A percentile compares a stretch with the other conserved stretches of the same genome.
Evolutionary conservation across 64 coral and sea anemone genomes (phyloP).

Genomic region (Hydrozoanthus tunicans): DNA sequence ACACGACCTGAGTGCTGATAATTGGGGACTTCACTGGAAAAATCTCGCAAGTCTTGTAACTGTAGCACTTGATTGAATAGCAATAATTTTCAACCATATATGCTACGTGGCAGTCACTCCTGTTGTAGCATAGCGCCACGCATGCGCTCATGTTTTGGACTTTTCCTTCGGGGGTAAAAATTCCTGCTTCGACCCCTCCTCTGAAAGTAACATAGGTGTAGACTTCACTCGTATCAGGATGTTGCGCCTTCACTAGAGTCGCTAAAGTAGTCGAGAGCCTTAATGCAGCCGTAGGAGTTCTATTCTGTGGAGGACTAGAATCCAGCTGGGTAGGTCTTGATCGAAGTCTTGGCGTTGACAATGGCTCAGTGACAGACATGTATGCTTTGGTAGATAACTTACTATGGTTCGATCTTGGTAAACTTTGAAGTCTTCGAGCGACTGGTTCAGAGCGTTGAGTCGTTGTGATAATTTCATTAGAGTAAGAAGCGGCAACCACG

Average conservation of each 20-base stretch:
- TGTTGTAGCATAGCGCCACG: constrained; percentile 62
- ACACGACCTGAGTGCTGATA: constrained; percentile 76
- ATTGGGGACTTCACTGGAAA: constrained; percentile 65
- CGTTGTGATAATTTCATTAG: neutral
- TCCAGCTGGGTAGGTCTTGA: constrained; percentile 35
- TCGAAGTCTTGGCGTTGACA: constrained; percentile 2
- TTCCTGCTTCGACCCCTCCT: constrained; percentile 68
- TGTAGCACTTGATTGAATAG: constrained; percentile 92
- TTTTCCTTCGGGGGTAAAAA: constrained; percentile 71
- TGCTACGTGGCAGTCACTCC: constrained; percentile 71
- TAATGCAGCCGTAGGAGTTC: neutral
- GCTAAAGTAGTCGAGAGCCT: neutral
- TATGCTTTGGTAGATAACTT: neutral
- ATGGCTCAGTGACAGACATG: neutral
- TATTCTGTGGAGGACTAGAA: neutral
- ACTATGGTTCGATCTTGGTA: neutral
- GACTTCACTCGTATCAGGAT: constrained; percentile 58
- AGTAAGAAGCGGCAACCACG: neutral
- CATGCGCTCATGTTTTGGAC: constrained; percentile 80
- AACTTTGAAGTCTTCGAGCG: neutral
- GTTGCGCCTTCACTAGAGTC: neutral
- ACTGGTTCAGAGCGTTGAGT: neutral
- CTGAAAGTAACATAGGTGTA: constrained; percentile 84
- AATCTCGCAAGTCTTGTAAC: constrained; percentile 73
- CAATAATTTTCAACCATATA: constrained; percentile 75